Base-by-base conservation (phyloP, 2,888 invertebrate genomes). In the Platerodrilus igneus region DNA sequence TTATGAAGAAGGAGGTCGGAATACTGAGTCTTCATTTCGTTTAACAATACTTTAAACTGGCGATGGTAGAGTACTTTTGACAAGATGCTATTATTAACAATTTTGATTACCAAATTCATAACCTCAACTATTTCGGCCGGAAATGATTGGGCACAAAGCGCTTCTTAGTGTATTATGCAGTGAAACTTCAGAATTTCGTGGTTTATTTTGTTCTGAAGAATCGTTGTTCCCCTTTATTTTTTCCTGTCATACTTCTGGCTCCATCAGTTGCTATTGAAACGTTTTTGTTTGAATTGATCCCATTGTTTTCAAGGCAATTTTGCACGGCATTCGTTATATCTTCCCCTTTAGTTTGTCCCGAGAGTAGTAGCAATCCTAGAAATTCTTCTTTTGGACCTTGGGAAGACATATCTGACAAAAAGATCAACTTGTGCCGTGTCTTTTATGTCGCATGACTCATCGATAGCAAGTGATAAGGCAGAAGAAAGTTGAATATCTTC, bases 361-460 rank as follows among this genome's bases (percentile, higher is more conserved):
- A 37, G 46, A 50, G 46, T 13, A 21, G 32, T 16, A 32, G 16
- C 16, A 32, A 32, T 32, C 32, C 32, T 21, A 40, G 45, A 30
- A 50, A 41, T 28, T 50, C 42, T 48, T 44, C 35, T 33, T 38
- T 33, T 20, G 47, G 45, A 47, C 44, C 45, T 41, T 42, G 31
- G 20, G 42, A 34, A n/a, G 45, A 51, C 28, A 51, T 40, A 55
- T 26, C 41, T 44, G 33, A 52, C 49, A 42, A 56, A 55, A 52
- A 54, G 53, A 28, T 50, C 18, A 51, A 56, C 51, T 55, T 53
- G 53, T 36, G 53, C 51, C 35, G 51, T 55, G 39, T 55, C 49
- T 46, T 55, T 55, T 56, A 55, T 55, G 51, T 52, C 52, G 37
- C 50, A 55, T 53, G 52, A 57, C 53, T 54, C 55, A 45, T 53